Conservation (phyloP, 2,113 vertebrate species). For the Stercorarius parasiticus region DNA sequence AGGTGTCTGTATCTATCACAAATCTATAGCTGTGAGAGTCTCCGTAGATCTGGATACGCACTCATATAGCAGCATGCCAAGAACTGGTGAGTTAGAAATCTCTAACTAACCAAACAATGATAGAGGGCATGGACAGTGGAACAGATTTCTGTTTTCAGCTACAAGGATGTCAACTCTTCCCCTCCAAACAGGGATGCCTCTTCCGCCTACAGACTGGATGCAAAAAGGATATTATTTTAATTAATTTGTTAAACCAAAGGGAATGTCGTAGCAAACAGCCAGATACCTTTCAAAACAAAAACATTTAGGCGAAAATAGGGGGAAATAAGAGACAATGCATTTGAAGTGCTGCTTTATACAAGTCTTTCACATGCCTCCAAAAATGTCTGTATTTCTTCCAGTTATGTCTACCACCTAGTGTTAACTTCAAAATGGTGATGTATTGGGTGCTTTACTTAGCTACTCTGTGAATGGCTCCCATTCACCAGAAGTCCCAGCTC, state of each 20-base stretch:
- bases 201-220: not conserved
- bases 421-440: slow-evolving; percentile 53
- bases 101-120: not conserved
- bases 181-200: not conserved
- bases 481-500: slow-evolving; percentile 28
- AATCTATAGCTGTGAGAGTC: not conserved
- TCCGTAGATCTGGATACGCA: not conserved
- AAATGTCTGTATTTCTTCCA: slow-evolving; percentile 60
- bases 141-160: not conserved
- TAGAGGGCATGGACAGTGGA: not conserved
- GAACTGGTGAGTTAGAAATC: not conserved
- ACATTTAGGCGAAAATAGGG: not conserved
- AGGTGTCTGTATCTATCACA: not conserved
- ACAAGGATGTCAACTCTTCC: not conserved
- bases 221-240: slow-evolving; percentile 30
- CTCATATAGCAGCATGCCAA: not conserved
- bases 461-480: not conserved
- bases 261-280: not conserved
- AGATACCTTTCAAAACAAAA: slow-evolving; percentile 44
- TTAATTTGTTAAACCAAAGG: slow-evolving; percentile 50
- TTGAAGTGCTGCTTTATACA: slow-evolving; percentile 27
- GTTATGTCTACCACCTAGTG: slow-evolving; percentile 57
- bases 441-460: slow-evolving; percentile 21
- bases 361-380: slow-evolving; percentile 43
- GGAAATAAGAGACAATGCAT: slow-evolving; percentile 36